These are phyloP conservation scores for Cantharis rufa DNA, from an alignment of 2,888 invertebrate species.

Conservation along the genomic window DNA sequence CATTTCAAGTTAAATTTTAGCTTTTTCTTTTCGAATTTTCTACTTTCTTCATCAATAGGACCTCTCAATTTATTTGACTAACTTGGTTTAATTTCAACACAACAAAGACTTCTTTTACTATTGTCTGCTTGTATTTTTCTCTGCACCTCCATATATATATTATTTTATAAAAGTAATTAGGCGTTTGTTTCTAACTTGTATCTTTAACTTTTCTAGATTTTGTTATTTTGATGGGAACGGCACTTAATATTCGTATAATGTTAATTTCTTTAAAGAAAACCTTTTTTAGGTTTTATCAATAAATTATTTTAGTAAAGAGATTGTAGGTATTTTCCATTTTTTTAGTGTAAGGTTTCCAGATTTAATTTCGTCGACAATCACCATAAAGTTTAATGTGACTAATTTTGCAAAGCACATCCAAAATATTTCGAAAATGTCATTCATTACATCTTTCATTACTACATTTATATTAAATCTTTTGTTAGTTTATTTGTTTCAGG, in stretches of 20 bases:
- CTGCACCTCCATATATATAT: neutral
- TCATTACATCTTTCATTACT: neutral
- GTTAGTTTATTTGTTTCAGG: neutral
- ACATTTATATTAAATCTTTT: neutral
- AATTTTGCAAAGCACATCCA: neutral
- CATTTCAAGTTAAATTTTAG: neutral
- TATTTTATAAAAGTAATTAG: neutral
- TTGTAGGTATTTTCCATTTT: neutral
- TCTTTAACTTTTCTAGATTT: too few relatives aligned
- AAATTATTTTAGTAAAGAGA: too few relatives aligned
- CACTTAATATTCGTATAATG: too few relatives aligned
- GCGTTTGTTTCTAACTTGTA: too few relatives aligned
- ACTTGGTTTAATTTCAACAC: neutral
- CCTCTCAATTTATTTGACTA: neutral
- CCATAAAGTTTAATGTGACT: neutral
- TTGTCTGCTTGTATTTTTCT: neutral
- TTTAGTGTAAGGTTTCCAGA: neutral
- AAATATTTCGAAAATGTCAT: neutral
- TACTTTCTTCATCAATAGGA: neutral
- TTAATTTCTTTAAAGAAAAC: too few relatives aligned
- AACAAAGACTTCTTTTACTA: neutral
- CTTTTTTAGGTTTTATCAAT: too few relatives aligned
- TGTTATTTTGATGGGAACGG: too few relatives aligned
- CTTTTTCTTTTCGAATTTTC: slow-evolving; percentile 2
- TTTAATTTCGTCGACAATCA: neutral